phyloP scores from a whole-genome alignment of 2,888 invertebrate species.

The Drosophila borealis region DNA sequence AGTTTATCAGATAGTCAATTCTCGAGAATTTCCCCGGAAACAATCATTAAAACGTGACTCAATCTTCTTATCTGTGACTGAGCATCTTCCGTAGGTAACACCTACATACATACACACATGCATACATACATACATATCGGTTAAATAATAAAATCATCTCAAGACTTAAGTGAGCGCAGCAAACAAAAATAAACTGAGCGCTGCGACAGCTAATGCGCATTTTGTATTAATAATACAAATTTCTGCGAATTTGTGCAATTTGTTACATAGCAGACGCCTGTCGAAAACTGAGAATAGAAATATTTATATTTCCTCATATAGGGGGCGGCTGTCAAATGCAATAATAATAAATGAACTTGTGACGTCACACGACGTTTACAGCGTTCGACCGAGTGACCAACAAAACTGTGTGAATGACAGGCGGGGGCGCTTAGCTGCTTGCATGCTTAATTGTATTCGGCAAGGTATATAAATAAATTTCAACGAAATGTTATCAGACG shows the following conservation, averaged over 20 bases:
- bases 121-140: not conserved
- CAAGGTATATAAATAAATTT: slow-evolving; percentile 31
- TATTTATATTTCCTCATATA: not conserved
- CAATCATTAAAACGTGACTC: slow-evolving; percentile 49
- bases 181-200: slow-evolving; percentile 39
- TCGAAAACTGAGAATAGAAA: slow-evolving; percentile 6
- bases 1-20: slow-evolving; percentile 34
- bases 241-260: slow-evolving; percentile 58
- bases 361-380: slow-evolving; percentile 55
- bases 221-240: slow-evolving; percentile 65
- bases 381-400: slow-evolving; percentile 48
- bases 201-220: slow-evolving; percentile 40
- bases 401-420: slow-evolving; percentile 29
- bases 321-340: slow-evolving; percentile 21
- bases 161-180: slow-evolving; percentile 29
- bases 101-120: too few species aligned
- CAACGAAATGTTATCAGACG: slow-evolving; percentile 29
- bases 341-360: slow-evolving; percentile 44
- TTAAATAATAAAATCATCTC: slow-evolving; percentile 39
- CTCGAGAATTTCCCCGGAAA: slow-evolving; percentile 58
- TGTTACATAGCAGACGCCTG: slow-evolving; percentile 12
- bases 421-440: slow-evolving; percentile 24
- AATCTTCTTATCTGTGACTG: slow-evolving; percentile 19
- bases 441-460: slow-evolving; percentile 42
- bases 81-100: slow-evolving; percentile 6